Evolutionary conservation across 2,888 invertebrate species (phyloP), one percentile per base, ranked within the genome.

Genomic region (Leucophenga maculata): DNA sequence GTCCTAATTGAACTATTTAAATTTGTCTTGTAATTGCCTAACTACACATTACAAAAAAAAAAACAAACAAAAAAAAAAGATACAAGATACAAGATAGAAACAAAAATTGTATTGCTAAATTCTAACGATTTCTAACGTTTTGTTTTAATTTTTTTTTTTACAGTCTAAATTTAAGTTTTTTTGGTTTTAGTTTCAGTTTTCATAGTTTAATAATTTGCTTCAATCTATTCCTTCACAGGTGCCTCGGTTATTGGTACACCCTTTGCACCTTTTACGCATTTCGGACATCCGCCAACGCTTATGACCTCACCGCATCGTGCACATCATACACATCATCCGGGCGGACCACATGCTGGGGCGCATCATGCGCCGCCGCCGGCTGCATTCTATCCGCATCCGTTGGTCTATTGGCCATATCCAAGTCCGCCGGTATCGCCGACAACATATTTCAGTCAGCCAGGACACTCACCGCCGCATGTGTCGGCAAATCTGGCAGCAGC

Each of bases 351-450:
- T 68, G 87, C 68, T 2, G 67, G 62, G 26, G 67, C 91, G 67
- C 89, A 91, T 84, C 91, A 91, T 52, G 89, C 90, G 69, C 89
- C 89, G 16, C 77, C 80, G 65, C 77, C 83, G 13, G 87, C 89
- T 26, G 84, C 88, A 0, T 91, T 91, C 77, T 91, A 91, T 77
- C 91, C 91, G 48, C 93, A 93, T 39, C 92, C 92, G 67, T 91
- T 94, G 72, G 93, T 97, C 79, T 97, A 97, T 90, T 97, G 97
- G 97, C 94, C 95, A 0, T 97, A 97, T 90, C 97, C 97, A 60
- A 96, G 96, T 80, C 97, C 97, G 50, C 97, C 97, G 0, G 96
- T 97, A 18, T 97, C 97, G 55, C 97, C 97, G 0, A 96, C 96
- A 50, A 94, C 93, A 81, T 95, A 95, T 88, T 95, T 93, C 85